These are phyloP conservation scores for Drosophila pegasa DNA, from an alignment of 2,888 invertebrate genomes.

Conservation along the genomic window DNA sequence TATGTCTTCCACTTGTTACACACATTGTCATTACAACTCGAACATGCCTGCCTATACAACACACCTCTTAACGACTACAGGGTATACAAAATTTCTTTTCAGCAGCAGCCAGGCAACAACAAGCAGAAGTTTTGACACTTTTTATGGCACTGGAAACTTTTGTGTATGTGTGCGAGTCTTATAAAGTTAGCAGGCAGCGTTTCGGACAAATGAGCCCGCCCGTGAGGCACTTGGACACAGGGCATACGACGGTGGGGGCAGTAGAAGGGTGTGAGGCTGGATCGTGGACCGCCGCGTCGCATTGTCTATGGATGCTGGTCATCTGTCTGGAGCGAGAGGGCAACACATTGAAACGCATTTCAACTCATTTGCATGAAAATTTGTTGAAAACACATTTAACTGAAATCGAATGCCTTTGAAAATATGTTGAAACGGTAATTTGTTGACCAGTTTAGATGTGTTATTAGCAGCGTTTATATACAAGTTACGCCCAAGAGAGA, in stretches of 20 bases:
- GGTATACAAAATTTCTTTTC: constrained; percentile 56
- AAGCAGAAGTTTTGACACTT: constrained; percentile 67
- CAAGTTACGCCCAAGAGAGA: constrained; percentile 63
- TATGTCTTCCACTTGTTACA: not conserved
- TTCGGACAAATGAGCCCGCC: constrained; percentile 77
- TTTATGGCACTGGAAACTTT: constrained; percentile 67
- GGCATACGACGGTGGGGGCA: not conserved
- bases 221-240: constrained; percentile 39
- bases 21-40: not conserved
- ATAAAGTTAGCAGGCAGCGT: constrained; percentile 47
- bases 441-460: constrained; percentile 76
- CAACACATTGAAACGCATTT: constrained; percentile 22
- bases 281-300: constrained; percentile 71
- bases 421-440: constrained; percentile 76
- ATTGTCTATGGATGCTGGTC: constrained; percentile 75
- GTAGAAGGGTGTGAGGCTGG: not conserved
- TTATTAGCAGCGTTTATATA: constrained; percentile 78
- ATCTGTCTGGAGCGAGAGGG: constrained; percentile 57
- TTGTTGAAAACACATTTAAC: constrained; percentile 73
- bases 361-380: constrained; percentile 75
- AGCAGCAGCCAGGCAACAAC: constrained; percentile 57
- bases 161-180: constrained; percentile 30
- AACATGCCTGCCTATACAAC: not conserved
- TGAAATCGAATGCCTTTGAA: constrained; percentile 64
- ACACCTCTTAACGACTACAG: constrained; percentile 7